These are phyloP conservation scores for Spodoptera frugiperda DNA, from an alignment of 1,140 invertebrate species.

Conservation along the genomic window DNA sequence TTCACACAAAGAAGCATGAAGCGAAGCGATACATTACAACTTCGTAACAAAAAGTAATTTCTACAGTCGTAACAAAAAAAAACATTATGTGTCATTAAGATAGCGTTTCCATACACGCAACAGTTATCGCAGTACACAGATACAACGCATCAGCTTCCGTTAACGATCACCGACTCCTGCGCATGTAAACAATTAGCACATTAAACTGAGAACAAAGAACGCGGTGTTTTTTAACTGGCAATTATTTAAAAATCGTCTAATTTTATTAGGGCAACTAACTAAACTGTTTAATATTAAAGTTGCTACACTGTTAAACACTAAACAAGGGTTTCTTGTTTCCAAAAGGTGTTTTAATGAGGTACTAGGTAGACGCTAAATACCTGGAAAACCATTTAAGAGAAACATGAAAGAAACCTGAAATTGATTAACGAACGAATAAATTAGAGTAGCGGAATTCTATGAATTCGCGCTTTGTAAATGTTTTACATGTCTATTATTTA, in stretches of 20 bases:
- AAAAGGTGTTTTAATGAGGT: background rate
- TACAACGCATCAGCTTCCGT: constrained; percentile 62
- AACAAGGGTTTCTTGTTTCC: background rate
- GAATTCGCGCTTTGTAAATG: no score
- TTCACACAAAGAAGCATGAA: no score
- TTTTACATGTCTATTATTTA: no score
- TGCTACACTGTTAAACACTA: background rate
- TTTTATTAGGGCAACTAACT: constrained; percentile 20
- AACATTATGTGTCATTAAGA: constrained; percentile 22
- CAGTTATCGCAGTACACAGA: constrained; percentile 40
- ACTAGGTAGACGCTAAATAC: no score
- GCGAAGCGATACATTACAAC: no score
- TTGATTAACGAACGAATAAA: no score
- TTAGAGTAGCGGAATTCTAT: no score
- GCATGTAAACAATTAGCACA: constrained; percentile 66
- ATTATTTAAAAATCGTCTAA: constrained; percentile 51
- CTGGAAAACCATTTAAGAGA: no score
- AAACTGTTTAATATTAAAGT: constrained; percentile 2
- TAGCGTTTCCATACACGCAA: constrained; percentile 41
- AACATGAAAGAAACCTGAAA: no score
- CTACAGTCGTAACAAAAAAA: background rate
- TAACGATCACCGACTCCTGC: constrained; percentile 61
- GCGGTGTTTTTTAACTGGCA: constrained; percentile 45
- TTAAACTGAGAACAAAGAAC: constrained; percentile 69
- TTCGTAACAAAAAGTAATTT: background rate